Conservation (phyloP, 2,113 vertebrate species). For the Halichoerus grypus region DNA sequence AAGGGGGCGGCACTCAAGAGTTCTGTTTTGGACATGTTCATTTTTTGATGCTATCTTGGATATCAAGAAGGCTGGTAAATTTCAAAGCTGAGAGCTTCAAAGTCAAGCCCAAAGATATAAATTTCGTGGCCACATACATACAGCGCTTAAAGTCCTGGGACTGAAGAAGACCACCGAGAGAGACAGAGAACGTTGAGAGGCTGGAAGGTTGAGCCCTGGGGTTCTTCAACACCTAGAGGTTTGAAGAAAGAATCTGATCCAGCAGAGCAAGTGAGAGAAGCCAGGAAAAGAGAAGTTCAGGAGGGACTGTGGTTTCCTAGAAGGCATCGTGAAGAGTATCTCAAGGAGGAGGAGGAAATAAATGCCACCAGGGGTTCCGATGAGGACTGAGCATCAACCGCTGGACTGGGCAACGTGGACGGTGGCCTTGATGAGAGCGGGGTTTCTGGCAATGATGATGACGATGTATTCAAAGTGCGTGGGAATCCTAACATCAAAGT, state of each 20-base stretch:
- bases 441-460: neutral
- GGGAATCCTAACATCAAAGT: neutral
- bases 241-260: neutral
- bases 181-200: neutral
- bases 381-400: neutral
- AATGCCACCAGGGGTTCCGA: neutral
- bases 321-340: neutral
- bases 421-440: neutral
- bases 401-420: neutral
- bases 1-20: neutral
- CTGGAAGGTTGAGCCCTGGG: neutral
- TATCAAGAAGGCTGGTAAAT: neutral
- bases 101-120: neutral
- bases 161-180: neutral
- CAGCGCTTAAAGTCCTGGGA: neutral
- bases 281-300: neutral
- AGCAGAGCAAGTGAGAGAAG: neutral
- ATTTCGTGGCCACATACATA: neutral
- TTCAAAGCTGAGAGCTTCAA: neutral
- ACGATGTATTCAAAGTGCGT: neutral
- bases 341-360: neutral
- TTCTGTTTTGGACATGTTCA: neutral
- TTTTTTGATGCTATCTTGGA: neutral
- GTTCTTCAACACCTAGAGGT: neutral
- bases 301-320: conserved; percentile 3